Evolutionary conservation across 2,797 vertebrate genomes (phyloP), one percentile per base, ranked within the genome.

Genomic region (Sebastes diaconus): DNA sequence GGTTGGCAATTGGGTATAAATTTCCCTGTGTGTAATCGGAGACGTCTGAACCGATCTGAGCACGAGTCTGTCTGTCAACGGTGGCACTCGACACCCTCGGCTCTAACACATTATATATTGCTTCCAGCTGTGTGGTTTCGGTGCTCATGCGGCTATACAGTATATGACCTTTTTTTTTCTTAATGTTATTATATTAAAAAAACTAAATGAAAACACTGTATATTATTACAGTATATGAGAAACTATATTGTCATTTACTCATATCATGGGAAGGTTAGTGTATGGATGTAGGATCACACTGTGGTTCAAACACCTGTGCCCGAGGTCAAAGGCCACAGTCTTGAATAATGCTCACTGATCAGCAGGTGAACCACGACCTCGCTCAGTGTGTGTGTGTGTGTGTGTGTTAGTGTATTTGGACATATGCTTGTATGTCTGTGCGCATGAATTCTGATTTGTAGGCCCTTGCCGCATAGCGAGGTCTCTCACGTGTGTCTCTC

Each of bases 61-160:
- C 81, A 50, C 46, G 27, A 60, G 70, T 91, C 91, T 90, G 81
- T 94, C 93, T 89, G 81, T 94, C 93, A 92, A 50, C 85, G 69
- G 80, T 79, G 73, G 76, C 76, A 61, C 80, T 93, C 88, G 81
- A 58, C 91, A 87, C 88, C 75, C 75, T 84, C 16, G 22, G 61
- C 85, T 86, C 54, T 78, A 90, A 84, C 32, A 70, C 39, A 50
- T 93, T 87, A 91, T 90, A 66, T 92, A 93, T 91, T 77, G 68
- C 84, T 92, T 88, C 84, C 85, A 92, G 84, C 85, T 93, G 89
- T 91, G 91, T 90, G 81, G 85, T 84, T 80, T 36, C 4, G 4
- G 3, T 70, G 76, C 75, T 78, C 69, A 68, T 46, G 55, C 16
- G 72, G 74, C 79, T 73, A 4, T 34, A 61, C 69, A 55, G 13